Evolutionary conservation across 2,113 vertebrate species (phyloP).

Genomic region (Amphiprion ocellaris): DNA sequence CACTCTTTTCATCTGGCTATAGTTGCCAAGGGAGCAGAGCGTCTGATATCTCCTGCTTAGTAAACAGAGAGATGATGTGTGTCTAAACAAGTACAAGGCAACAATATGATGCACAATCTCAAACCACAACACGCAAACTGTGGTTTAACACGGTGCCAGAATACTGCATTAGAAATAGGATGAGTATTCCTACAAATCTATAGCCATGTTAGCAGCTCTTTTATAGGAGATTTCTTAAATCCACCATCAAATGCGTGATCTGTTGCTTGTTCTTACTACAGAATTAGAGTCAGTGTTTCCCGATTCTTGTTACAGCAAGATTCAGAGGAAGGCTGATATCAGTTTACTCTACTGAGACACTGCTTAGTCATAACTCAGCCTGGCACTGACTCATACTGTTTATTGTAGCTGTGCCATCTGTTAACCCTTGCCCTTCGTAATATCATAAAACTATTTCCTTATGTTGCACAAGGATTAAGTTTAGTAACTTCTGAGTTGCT

Average conservation of each 20-base stretch:
- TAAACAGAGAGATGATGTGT: conserved; percentile 42
- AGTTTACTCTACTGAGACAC: background rate
- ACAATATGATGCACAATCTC: conserved; percentile 5
- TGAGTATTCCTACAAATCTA: too few species aligned
- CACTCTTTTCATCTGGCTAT: conserved; percentile 59
- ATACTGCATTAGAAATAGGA: background rate
- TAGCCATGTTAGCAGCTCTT: too few species aligned
- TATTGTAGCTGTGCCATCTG: background rate
- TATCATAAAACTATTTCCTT: background rate
- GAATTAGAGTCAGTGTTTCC: background rate
- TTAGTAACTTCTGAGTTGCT: background rate
- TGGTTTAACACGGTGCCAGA: background rate
- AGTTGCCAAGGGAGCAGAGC: conserved; percentile 57
- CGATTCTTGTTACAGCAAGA: background rate
- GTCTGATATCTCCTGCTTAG: conserved; percentile 48
- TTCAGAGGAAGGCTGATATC: background rate
- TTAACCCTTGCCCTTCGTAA: background rate
- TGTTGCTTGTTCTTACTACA: background rate
- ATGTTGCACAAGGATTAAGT: background rate
- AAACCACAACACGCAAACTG: background rate
- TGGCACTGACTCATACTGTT: background rate
- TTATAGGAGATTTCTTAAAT: too few species aligned
- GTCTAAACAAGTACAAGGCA: conserved; percentile 28
- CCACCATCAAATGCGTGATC: background rate
- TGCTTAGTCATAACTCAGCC: conserved; percentile 22